Conservation (phyloP, 2,888 invertebrate genomes). For the Brenthis ino region DNA sequence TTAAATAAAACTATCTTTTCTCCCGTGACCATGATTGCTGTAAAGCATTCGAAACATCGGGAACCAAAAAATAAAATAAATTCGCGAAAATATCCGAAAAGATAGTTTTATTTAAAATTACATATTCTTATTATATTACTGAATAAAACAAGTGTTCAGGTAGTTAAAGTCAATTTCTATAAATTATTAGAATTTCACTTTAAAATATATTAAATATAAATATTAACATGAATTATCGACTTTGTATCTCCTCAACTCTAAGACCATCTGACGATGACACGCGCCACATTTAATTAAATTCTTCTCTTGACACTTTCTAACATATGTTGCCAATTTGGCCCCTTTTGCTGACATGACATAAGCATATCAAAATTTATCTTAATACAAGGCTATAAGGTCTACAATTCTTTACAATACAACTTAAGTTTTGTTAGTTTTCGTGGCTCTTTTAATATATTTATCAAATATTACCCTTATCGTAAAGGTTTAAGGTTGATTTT, state of each 20-base stretch:
- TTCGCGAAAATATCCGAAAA: too few species aligned
- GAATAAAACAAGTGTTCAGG: too few species aligned
- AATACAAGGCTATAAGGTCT: conserved; percentile 39
- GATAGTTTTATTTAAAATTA: too few species aligned
- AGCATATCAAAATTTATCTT: conserved; percentile 39
- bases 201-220: background rate
- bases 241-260: conserved; percentile 42
- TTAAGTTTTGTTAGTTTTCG: background rate
- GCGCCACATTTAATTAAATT: conserved; percentile 85
- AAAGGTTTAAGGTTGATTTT: conserved; percentile 38
- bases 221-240: background rate
- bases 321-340: conserved; percentile 76
- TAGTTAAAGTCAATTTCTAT: too few species aligned
- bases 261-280: conserved; percentile 50
- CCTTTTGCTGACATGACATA: conserved; percentile 13
- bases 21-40: too few species aligned
- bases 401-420: conserved; percentile 37
- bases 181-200: too few species aligned
- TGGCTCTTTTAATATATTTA: conserved; percentile 12
- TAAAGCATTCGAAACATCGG: too few species aligned
- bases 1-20: too few species aligned
- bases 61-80: too few species aligned
- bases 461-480: conserved; percentile 21
- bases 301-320: conserved; percentile 72
- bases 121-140: too few species aligned